Base-by-base conservation (phyloP, 2,113 vertebrate species). In the Callocephalon fimbriatum region DNA sequence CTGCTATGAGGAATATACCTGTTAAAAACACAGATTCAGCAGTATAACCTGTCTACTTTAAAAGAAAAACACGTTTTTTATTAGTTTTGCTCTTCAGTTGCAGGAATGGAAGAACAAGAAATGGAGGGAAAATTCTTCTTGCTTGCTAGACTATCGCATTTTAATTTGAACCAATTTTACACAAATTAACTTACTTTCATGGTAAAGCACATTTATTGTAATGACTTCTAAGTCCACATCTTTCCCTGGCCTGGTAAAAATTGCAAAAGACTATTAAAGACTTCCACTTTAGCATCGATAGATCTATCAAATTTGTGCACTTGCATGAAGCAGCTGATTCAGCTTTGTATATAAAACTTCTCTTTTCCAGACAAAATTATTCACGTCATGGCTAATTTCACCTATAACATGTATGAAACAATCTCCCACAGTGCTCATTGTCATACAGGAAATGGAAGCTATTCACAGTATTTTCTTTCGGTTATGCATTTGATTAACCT, bases 101-200 rank as follows among this genome's bases (percentile, higher is more conserved):
- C 37, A 81, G 42, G 40, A 95, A 23, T 51, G 32, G 35, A 72
- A 78, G 68, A 86, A 72, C 7, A 4, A 74, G 14, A 93, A 96
- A 58, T 38, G 18, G 40, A 87, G 8, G 47, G 44, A 56, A 63
- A 93, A 85, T 32, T 47, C 37, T 32, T 79, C 75, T 87, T 87
- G 56, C 54, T 88, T 94, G 26, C 91, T 87, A 88, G 50, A 58
- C 32, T 59, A 42, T 86, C 51, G 13, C 54, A 76, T 94, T 93
- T 85, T 82, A 86, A 77, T 91, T 93, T 82, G 65, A 95, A 72
- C 8, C n/a, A 47, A 42, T 94, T 93, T 91, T 87, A 76, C 45
- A 80, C 40, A 94, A 94, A 87, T 92, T 84, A 92, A 63, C 42
- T 53, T 86, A 56, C 45, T 65, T 90, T 58, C 27, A 45, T 61